Evolutionary conservation across 1,140 invertebrate genomes (phyloP).

Genomic region (Macrosteles quadrilineatus): DNA sequence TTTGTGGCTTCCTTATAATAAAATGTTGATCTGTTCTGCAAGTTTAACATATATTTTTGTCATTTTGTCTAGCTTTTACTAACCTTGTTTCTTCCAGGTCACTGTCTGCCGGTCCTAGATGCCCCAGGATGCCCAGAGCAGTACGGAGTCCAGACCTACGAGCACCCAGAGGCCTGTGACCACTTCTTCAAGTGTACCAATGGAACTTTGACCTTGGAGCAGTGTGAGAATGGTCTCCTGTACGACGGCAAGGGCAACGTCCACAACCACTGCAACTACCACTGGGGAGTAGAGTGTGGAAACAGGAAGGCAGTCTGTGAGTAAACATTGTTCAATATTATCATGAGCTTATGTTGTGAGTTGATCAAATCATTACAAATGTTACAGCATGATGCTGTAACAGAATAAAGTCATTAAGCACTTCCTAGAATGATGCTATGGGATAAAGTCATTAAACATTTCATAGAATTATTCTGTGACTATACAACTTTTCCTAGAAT

Average conservation of each 20-base stretch:
- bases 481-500: no score
- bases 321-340: conserved; percentile 45
- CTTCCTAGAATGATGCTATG: no score
- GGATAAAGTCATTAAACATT: no score
- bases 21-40: no score
- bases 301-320: conserved; percentile 77
- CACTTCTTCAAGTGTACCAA: conserved; percentile 90
- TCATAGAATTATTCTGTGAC: no score
- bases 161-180: conserved; percentile 81
- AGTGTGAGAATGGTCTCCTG: conserved; percentile 88
- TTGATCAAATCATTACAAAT: not conserved
- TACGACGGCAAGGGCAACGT: conserved; percentile 87
- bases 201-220: conserved; percentile 84
- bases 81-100: no score
- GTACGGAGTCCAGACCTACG: conserved; percentile 73
- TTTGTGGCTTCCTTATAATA: no score
- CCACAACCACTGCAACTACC: conserved; percentile 91
- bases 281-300: conserved; percentile 91
- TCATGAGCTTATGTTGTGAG: not conserved
- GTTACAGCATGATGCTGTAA: no score
- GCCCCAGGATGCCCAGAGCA: conserved; percentile 62
- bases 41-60: no score
- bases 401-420: no score
- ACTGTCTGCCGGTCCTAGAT: conserved; percentile 35
- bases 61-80: no score